Evolutionary conservation across 2,113 vertebrate species (phyloP), one percentile per base, ranked within the genome.

Genomic region (Psilopsiagon aurifrons): DNA sequence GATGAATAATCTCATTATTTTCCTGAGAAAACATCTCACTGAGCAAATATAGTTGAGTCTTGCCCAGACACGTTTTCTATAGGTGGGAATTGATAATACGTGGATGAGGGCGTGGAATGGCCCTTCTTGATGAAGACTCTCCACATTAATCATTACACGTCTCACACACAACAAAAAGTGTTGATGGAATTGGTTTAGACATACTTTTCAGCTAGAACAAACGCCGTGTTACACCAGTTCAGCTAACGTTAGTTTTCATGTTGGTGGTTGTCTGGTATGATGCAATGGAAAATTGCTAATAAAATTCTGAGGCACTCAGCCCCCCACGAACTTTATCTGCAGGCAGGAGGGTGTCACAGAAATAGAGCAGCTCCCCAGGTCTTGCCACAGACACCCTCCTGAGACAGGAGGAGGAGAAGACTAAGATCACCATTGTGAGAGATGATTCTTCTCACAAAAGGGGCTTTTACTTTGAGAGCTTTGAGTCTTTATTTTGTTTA

Each of bases 1-100:
- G 43, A 60, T 94, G 92, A 94, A 95, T 92, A 93, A 96, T 88
- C 79, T 92, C 76, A 88, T 94, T 93, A 90, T 94, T 90, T 92
- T 86, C 85, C 76, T 92, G 85, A 92, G 88, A 93, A 96, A 96
- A 90, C 51, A 64, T 63, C 91, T 96, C 76, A 81, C 85, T 0
- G 5, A 88, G 80, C 51, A 83, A 93, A 83, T 9, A 67, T 17
- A 88, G 52, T 17, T 2, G 12, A 84, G 68, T 71, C 94, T 88
- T 94, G 96, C 88, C 90, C 44, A 52, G 95, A 52, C 96, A 90
- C 0, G 94, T 92, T 92, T 94, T 90, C 79, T 68, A 64, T 77
- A 92, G 69, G 83, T 92, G 88, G 76, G 76, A 93, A 86, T 54
- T 86, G 88, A 78, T 83, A 90, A 64, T 75, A 78, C 0, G 4